phyloP scores from a whole-genome alignment of 2,888 invertebrate genomes.

The Entomobrya proxima region DNA sequence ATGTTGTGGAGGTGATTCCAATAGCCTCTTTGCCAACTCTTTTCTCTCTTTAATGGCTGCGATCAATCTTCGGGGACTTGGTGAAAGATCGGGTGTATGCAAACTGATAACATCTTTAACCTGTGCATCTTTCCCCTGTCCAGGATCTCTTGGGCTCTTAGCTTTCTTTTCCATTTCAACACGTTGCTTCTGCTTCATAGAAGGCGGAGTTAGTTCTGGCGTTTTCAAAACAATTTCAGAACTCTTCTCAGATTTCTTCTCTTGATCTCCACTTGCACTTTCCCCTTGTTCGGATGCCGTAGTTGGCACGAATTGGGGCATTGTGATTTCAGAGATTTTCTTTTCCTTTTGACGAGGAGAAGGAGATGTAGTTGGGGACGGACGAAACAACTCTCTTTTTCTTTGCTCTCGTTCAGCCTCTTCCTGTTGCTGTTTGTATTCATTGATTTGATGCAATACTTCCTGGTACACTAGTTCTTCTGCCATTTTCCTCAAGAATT shows the following conservation, averaged over 20 bases:
- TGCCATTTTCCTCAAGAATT: conserved; percentile 60
- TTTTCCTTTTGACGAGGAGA: neutral
- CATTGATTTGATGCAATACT: conserved; percentile 55
- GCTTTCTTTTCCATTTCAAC: neutral
- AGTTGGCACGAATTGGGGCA: conserved; percentile 21
- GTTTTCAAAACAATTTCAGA: conserved; percentile 33
- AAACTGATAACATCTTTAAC: conserved; percentile 26
- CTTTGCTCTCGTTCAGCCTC: neutral
- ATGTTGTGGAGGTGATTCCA: conserved; percentile 28
- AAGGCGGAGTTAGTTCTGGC: conserved; percentile 60
- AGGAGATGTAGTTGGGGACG: neutral
- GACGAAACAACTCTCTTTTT: neutral
- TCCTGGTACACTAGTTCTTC: conserved; percentile 67
- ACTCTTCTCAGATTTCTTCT: neutral
- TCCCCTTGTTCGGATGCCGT: conserved; percentile 34
- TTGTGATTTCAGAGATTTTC: neutral
- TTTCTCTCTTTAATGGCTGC: neutral
- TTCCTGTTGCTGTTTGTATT: conserved; percentile 14
- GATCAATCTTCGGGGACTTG: conserved; percentile 4
- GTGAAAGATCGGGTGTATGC: conserved; percentile 62
- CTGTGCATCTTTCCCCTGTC: neutral
- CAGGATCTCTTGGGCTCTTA: neutral
- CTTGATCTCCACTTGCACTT: neutral
- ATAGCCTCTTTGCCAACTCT: neutral
- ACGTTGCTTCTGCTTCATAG: neutral